phyloP scores from a whole-genome alignment of 2,888 invertebrate species.

The Nomada fucata region DNA sequence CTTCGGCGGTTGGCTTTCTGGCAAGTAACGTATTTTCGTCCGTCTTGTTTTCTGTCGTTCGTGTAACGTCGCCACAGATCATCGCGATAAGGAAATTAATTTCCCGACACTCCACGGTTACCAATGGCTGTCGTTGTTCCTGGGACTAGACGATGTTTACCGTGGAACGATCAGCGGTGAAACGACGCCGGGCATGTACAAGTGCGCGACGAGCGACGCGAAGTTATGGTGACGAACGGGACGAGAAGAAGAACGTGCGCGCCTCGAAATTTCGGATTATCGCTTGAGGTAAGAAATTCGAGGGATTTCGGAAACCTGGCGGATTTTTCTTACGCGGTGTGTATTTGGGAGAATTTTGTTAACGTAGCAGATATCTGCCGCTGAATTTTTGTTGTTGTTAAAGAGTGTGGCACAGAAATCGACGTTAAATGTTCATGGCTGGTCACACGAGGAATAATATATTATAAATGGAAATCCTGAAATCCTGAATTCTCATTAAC shows the following conservation, averaged over 20 bases:
- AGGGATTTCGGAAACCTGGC: too few species aligned
- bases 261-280: not conserved
- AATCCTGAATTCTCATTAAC: too few species aligned
- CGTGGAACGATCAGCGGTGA: not conserved
- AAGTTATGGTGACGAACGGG: not conserved
- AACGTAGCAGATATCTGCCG: too few species aligned
- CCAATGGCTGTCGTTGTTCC: not conserved
- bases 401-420: too few species aligned
- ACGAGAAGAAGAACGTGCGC: not conserved
- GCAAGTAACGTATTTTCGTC: not conserved
- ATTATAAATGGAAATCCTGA: too few species aligned
- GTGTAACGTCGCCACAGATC: conserved; percentile 39
- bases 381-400: too few species aligned
- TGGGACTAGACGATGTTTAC: not conserved
- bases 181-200: not conserved
- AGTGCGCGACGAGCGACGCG: not conserved
- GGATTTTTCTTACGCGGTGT: too few species aligned
- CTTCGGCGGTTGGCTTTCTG: not conserved
- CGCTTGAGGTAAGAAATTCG: too few species aligned
- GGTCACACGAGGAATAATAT: too few species aligned
- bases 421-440: too few species aligned
- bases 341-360: too few species aligned
- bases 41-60: not conserved
- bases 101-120: conserved; percentile 57
- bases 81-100: conserved; percentile 61